Evolutionary conservation across 2,113 vertebrate species (phyloP), one percentile per base, ranked within the genome.

Genomic region (Myxocyprinus asiaticus): DNA sequence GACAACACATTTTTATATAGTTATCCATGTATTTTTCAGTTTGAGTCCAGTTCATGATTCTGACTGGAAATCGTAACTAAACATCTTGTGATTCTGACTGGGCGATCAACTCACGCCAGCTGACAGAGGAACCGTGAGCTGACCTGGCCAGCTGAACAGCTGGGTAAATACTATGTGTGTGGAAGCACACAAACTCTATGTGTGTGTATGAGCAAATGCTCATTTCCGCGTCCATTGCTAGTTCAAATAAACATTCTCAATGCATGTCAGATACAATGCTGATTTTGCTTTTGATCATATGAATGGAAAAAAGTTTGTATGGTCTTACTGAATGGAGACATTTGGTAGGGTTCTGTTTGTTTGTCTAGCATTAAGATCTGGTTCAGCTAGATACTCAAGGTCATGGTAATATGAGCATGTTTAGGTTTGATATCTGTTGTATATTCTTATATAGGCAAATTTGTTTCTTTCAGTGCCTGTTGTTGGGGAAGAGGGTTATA

Each of bases 131-230:
- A 58, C 14, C 6, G 55, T 6, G 14, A 58, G 15, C 5, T 58
- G 55, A 58, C 55, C 55, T 58, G 55, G 15, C 45, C 12, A 50
- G 66, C 48, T 69, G 6, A 50, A 58, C 62, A 73, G 78, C 68
- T 65, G 69, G 48, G 61, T 72, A 61, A 80, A 77, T 56, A 72
- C 56, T 11, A n/a, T 11, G 47, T n/a, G 69, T 73, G 45, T 56
- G 33, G 65, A 14, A 15, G 55, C 14, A 7, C 55, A 58, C 10
- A n/a, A 58, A 58, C 55, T 64, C 14, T 66, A 10, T 33, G 9
- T 73, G 61, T 72, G 47, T 53, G 55, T 14, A 45, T 71, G 56
- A 62, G 56, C 33, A 11, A 61, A 17, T 43, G 6, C 11, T n/a
- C n/a, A 58, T 6, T 58, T 58, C 5, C 14, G 15, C 5, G 3